Conservation (phyloP, 2,797 vertebrate species). For the Spinus pinus region DNA sequence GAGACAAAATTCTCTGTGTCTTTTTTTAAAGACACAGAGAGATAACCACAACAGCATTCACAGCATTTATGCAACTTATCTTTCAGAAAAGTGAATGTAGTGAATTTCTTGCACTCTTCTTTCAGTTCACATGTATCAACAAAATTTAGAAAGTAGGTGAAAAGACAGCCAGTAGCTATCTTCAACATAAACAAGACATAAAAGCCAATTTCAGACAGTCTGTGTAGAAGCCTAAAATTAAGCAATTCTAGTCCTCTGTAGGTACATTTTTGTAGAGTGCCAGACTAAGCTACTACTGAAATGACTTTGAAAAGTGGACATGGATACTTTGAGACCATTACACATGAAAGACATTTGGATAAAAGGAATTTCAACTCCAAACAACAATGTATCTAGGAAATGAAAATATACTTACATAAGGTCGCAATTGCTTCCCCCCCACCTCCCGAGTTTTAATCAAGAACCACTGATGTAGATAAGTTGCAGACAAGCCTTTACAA, state of each 20-base stretch:
- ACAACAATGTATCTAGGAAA: not conserved
- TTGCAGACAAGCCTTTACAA: not conserved
- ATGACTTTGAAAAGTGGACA: not conserved
- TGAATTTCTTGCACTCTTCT: not conserved
- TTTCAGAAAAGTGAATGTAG: accelerated
- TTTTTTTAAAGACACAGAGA: not conserved
- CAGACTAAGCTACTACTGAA: not conserved
- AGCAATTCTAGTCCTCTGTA: not conserved
- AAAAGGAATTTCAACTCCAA: not conserved
- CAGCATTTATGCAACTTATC: not conserved
- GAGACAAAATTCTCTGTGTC: not conserved
- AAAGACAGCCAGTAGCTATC: not conserved
- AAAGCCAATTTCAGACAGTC: not conserved
- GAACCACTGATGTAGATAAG: not conserved
- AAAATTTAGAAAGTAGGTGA: not conserved
- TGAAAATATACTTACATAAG: not conserved
- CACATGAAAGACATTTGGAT: not conserved
- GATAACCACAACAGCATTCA: not conserved
- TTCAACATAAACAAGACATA: not conserved
- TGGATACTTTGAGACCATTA: not conserved
- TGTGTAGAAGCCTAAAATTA: not conserved
- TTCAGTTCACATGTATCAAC: not conserved
- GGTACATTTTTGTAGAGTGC: not conserved
- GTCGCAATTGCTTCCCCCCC: accelerated
- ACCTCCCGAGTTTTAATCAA: accelerated